Conservation (phyloP, 2,797 vertebrate genomes). For the Hirundo rustica region DNA sequence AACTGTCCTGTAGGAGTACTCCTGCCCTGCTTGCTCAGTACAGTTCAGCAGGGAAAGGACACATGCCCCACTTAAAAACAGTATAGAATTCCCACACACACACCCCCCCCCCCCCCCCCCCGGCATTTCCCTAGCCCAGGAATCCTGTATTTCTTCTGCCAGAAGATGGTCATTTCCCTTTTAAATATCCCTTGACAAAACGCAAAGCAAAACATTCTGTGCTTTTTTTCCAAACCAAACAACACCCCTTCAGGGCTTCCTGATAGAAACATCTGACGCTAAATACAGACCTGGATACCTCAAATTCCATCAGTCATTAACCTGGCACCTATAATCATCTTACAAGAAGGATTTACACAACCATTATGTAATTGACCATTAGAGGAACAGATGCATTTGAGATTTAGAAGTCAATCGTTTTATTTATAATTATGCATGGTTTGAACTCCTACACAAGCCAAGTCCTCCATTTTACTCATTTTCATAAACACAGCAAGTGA, state of each 20-base stretch:
- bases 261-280: constrained; percentile 10
- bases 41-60: not conserved
- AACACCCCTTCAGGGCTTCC: not conserved
- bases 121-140: not conserved
- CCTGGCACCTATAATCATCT: constrained; percentile 73
- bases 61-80: not conserved
- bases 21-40: not conserved
- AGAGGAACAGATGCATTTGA: constrained; percentile 47
- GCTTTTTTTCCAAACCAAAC: not conserved
- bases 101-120: too few species aligned
- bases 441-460: not conserved
- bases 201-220: not conserved
- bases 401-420: constrained; percentile 56
- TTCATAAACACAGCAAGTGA: not conserved
- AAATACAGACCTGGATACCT: constrained; percentile 35
- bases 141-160: not conserved
- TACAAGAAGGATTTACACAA: constrained; percentile 60
- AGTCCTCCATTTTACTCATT: not conserved
- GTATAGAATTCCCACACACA: too few species aligned
- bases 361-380: constrained; percentile 69
- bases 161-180: not conserved
- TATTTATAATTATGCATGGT: constrained; percentile 4
- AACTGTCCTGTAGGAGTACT: not conserved
- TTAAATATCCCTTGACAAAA: not conserved
- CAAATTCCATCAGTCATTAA: constrained; percentile 60